Conservation (phyloP, 1,140 invertebrate genomes). For the Drosophila tsacasi region DNA sequence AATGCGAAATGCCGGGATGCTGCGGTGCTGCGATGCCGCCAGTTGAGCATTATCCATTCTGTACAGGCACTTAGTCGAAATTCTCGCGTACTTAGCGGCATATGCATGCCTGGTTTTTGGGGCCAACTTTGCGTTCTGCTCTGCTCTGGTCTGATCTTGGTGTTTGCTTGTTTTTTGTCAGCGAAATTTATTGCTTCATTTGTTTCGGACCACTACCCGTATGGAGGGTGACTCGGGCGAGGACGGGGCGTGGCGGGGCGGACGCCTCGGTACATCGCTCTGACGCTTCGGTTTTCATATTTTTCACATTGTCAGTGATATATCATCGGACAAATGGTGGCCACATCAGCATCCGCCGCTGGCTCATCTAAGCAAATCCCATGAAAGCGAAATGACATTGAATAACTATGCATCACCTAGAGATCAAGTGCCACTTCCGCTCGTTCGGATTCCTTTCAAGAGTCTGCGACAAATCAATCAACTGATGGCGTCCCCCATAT, state of each 20-base stretch:
- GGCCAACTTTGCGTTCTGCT: constrained; percentile 41
- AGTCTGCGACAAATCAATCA: constrained; percentile 62
- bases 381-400: constrained; percentile 58
- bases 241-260: background rate
- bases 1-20: constrained; percentile 20
- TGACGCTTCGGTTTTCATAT: constrained; percentile 67
- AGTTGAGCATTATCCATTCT: constrained; percentile 56
- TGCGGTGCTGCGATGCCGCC: constrained; percentile 16
- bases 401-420: constrained; percentile 52
- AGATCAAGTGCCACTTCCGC: constrained; percentile 75
- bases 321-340: constrained; percentile 72
- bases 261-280: constrained; percentile 27
- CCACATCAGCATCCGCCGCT: constrained; percentile 31
- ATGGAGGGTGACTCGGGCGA: background rate
- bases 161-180: constrained; percentile 80
- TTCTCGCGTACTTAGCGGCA: constrained; percentile 75
- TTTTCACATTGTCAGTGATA: constrained; percentile 80
- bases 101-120: constrained; percentile 57
- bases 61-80: constrained; percentile 76
- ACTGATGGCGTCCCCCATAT: constrained; percentile 4
- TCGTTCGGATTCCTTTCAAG: constrained; percentile 51
- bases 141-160: constrained; percentile 41
- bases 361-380: constrained; percentile 8
- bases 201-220: constrained; percentile 67
- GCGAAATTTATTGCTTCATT: constrained; percentile 81